Evolutionary conservation across 2,797 vertebrate genomes (phyloP), one percentile per base, ranked within the genome.

Genomic region (Merluccius polli): DNA sequence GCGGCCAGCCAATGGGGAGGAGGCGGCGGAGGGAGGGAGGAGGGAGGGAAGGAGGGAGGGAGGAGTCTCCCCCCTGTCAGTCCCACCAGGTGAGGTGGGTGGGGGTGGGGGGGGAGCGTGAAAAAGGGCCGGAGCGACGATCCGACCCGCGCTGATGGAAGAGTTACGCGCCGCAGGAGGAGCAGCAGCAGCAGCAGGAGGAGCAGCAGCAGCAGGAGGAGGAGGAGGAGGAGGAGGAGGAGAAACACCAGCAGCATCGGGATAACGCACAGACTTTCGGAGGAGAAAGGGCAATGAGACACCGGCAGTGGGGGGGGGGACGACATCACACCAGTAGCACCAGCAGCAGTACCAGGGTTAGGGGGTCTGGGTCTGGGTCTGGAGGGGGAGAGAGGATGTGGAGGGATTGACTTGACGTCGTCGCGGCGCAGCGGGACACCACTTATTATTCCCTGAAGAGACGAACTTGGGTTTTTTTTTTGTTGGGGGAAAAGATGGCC

Each of bases 11-110:
- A 94, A 94, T 94, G 11, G 88, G n/a, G n/a, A n/a, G 87, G 87
- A 76, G 9, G n/a, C 21, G 38, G 65, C 67, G 67, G 82, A 85
- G 86, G 76, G 69, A n/a, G n/a, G n/a, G n/a, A n/a, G n/a, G n/a
- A n/a, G n/a, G n/a, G n/a, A n/a, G n/a, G n/a, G n/a, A n/a, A n/a
- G n/a, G n/a, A n/a, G n/a, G n/a, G n/a, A n/a, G n/a, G n/a, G n/a
- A n/a, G n/a, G n/a, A n/a, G n/a, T n/a, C n/a, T n/a, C n/a, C 83
- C 75, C 87, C 82, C 92, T 94, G 95, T 94, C 94, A 91, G 88
- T 95, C 95, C 92, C 90, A 93, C n/a, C n/a, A 35, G 33, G 33
- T 35, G 33, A 35, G 33, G 33, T 8, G 33, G 86, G 93, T 92
- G 93, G 95, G 93, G 93, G 91, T 91, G 92, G 91, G 91, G 89